Evolutionary conservation across 37 sponge, comb jelly and placozoan species (phyloP).

Genomic region (Crambe crambe): DNA sequence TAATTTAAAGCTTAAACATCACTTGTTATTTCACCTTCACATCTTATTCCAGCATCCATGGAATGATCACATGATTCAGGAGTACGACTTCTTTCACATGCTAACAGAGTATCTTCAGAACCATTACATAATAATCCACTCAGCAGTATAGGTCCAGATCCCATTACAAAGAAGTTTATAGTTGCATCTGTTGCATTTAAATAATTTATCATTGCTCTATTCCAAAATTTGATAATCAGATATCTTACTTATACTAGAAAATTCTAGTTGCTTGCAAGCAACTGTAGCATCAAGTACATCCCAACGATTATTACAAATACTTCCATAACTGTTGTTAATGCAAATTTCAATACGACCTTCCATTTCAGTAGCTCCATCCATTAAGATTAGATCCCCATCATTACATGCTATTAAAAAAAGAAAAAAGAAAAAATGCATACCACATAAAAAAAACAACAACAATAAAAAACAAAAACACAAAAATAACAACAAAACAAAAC

Average conservation of each 20-base stretch:
- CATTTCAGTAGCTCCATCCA: slow-evolving; percentile 4
- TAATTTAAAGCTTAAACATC: no score
- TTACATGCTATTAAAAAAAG: not conserved
- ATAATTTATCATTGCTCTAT: no score
- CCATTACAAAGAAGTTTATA: no score
- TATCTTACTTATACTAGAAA: slow-evolving; percentile 2
- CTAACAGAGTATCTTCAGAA: not conserved
- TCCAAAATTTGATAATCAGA: no score
- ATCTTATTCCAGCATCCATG: slow-evolving; percentile 36
- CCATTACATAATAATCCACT: slow-evolving; percentile 26
- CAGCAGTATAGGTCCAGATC: slow-evolving; percentile 18
- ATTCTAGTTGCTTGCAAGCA: slow-evolving; percentile 31
- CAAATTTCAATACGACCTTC: slow-evolving; percentile 35
- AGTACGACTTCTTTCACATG: slow-evolving; percentile 8
- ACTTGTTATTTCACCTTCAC: slow-evolving; percentile 48
- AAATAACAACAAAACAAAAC: no score
- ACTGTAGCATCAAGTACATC: slow-evolving; percentile 47
- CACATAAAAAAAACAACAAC: no score
- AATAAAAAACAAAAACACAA: no score
- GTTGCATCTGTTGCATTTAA: no score
- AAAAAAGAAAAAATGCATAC: no score
- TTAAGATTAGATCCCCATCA: slow-evolving; percentile 12
- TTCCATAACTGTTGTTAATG: slow-evolving; percentile 35
- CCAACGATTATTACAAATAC: slow-evolving; percentile 43
- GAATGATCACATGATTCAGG: slow-evolving; percentile 27